A percentile compares a stretch with the other conserved stretches of the same genome.
These are phyloP conservation scores for Chironomus tentans DNA, from an alignment of 2,888 invertebrate species.

Conservation along the genomic window DNA sequence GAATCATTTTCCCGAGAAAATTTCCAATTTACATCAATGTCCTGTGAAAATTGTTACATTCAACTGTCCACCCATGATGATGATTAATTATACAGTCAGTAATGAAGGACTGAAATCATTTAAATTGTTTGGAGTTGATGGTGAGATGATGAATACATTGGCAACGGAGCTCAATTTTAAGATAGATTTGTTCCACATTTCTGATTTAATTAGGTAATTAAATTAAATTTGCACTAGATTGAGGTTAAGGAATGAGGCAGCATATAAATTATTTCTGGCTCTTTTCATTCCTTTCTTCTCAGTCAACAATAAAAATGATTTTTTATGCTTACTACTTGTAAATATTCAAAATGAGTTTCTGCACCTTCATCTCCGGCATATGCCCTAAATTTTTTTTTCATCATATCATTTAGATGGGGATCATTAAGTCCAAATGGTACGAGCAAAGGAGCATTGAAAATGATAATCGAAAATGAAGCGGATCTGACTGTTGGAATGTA, in stretches of 20 bases:
- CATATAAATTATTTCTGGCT: neutral
- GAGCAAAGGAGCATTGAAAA: neutral
- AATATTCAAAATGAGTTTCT: neutral
- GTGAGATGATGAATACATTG: neutral
- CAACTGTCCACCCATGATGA: conserved; percentile 22
- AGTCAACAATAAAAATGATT: neutral
- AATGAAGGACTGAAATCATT: neutral
- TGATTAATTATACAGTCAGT: neutral
- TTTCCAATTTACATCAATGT: neutral
- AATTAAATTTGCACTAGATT: no score
- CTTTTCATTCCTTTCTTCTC: neutral
- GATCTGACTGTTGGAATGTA: conserved; percentile 17
- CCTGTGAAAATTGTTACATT: conserved; percentile 15
- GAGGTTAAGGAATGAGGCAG: no score
- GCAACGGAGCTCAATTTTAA: conserved; percentile 1
- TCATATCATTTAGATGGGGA: conserved; percentile 22
- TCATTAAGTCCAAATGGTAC: neutral
- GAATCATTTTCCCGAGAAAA: neutral
- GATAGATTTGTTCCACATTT: conserved; percentile 13
- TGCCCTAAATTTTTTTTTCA: no score
- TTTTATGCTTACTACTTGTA: neutral
- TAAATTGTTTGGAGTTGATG: neutral
- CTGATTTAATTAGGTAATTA: conserved; percentile 10
- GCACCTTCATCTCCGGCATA: no score
- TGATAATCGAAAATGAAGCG: conserved; percentile 8